Base-by-base conservation (phyloP, 2,113 vertebrate genomes). In the Aspiorhynchus laticeps region DNA sequence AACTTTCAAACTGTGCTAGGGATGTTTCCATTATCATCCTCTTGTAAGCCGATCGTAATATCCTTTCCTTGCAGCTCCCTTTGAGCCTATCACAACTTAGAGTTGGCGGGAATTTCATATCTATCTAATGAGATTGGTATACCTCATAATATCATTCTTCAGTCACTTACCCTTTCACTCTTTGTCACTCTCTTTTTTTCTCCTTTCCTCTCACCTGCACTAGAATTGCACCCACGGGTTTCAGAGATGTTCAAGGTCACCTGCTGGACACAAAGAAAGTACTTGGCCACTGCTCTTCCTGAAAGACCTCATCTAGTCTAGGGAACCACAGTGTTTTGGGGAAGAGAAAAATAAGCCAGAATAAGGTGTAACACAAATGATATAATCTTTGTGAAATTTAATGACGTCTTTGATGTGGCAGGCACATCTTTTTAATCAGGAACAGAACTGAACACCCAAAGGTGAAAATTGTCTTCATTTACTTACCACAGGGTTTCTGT, bases 31-130 rank as follows among this genome's bases (percentile, higher is more conserved):
- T 84, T 83, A 38, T 81, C 36, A n/a, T 71, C 12, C 43, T 80
- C 67, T 38, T 75, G 43, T 75, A 81, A 89, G 33, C 80, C 51
- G 21, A 89, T 88, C 69, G 53, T 75, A 71, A 59, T 82, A 84
- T 88, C 41, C 53, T 26, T 43, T 24, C n/a, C 19, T 76, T 75
- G 12, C 33, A 65, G 38, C 59, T 59, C 43, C 56, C 63, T 31
- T 14, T 41, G 43, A 80, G 74, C 51, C 65, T 67, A 69, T 73
- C 76, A 81, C 67, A 83, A 6, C 26, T 63, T 24, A 21, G 38
- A 73, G 12, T 26, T 89, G 14, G 53, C 28, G 7, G 33, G 24
- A 61, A 33, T 83, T 48, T 17, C n/a, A 75, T 56, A 6, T 61
- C 53, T 36, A 12, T 59, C 17, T 38, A 7, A 36, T 26, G 43